Evolutionary conservation across 2,113 vertebrate genomes (phyloP).

Genomic region (Ariopsis seemanni): DNA sequence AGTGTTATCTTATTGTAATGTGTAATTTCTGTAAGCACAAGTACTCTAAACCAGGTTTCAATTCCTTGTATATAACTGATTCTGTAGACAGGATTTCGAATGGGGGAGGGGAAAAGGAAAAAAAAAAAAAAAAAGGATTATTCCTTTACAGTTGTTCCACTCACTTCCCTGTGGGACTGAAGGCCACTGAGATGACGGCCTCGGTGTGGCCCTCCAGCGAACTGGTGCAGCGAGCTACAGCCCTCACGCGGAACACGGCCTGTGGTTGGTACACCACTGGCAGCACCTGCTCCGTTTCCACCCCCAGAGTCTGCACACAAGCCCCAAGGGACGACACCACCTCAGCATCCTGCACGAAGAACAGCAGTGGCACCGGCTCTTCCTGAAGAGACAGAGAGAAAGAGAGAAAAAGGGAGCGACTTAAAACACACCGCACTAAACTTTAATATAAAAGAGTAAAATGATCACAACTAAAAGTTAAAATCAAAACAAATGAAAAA

Average conservation of each 20-base stretch:
- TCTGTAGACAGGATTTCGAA: not conserved
- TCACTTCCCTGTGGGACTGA: conserved; percentile 97
- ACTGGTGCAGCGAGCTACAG: conserved; percentile 93
- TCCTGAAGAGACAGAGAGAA: conserved; percentile 71
- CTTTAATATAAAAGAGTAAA: not conserved
- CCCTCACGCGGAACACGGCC: conserved; percentile 91
- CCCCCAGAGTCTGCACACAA: conserved; percentile 75
- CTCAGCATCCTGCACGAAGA: conserved; percentile 87
- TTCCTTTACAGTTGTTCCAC: conserved; percentile 52
- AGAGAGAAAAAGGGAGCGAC: not conserved
- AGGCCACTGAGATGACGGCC: conserved; percentile 92
- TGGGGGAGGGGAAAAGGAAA: not conserved
- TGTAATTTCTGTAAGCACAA: not conserved
- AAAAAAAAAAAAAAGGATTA: not conserved
- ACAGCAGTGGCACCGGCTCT: conserved; percentile 86
- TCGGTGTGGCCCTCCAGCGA: conserved; percentile 94
- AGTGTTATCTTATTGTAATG: not conserved
- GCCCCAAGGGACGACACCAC: conserved; percentile 81
- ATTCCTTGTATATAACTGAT: not conserved
- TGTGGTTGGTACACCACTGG: conserved; percentile 95
- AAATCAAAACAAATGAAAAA: not conserved
- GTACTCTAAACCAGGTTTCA: not conserved
- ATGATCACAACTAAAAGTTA: not conserved
- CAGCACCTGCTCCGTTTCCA: conserved; percentile 90
- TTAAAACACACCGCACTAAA: not conserved